These are phyloP conservation scores for Andricus curvator DNA, from an alignment of 2,888 invertebrate genomes.

Conservation along the genomic window DNA sequence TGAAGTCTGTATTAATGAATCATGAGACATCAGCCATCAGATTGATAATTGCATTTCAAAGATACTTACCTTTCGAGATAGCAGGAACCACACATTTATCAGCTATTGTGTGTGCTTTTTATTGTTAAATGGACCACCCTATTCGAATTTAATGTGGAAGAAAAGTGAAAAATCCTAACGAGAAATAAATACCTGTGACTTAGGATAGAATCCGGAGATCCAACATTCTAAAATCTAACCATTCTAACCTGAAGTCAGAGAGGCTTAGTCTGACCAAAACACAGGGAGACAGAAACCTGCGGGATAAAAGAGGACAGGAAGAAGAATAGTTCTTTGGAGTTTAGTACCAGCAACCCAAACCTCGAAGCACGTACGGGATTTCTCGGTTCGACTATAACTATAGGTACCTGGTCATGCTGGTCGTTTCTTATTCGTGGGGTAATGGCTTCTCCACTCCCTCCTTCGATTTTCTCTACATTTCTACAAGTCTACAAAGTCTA, in stretches of 20 bases:
- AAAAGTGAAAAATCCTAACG: conserved; percentile 24
- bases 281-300: background rate
- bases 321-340: conserved; percentile 14
- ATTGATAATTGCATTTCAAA: too few species aligned
- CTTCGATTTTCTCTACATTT: conserved; percentile 4
- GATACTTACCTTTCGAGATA: too few species aligned
- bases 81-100: too few species aligned
- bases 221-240: conserved; percentile 13
- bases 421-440: conserved; percentile 30
- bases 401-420: conserved; percentile 36
- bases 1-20: background rate
- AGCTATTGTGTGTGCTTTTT: background rate
- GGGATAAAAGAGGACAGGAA: conserved; percentile 3
- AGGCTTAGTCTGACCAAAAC: conserved; percentile 31
- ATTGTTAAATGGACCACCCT: background rate
- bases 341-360: conserved; percentile 34
- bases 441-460: conserved; percentile 31
- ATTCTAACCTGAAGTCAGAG: conserved; percentile 3
- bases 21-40: background rate
- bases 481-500: conserved; percentile 17
- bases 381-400: conserved; percentile 36
- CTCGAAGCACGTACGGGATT: conserved; percentile 37
- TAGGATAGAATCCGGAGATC: background rate
- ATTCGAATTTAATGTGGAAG: background rate
- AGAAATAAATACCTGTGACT: conserved; percentile 17